Conservation (phyloP, 64 coral and sea anemone genomes). For the Porites australiensis region DNA sequence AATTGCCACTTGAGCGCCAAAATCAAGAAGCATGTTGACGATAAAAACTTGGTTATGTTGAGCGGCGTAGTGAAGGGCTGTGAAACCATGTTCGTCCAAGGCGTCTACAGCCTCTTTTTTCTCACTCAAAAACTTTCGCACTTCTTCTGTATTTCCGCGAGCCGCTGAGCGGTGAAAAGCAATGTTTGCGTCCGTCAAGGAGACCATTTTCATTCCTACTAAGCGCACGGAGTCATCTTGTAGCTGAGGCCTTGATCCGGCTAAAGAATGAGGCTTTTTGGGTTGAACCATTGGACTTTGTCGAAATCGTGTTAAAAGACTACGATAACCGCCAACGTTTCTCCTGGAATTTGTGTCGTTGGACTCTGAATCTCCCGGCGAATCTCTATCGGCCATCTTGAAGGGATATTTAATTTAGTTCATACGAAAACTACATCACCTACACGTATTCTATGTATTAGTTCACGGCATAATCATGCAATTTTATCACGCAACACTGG, state of each 20-base stretch:
- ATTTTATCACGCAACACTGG: not conserved
- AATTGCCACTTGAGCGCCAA: conserved; percentile 28
- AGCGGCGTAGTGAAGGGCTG: conserved; percentile 56
- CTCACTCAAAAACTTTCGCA: not conserved
- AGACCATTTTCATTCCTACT: conserved; percentile 20
- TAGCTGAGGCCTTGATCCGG: conserved; percentile 1
- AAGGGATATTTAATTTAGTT: not conserved
- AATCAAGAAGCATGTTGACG: conserved; percentile 51
- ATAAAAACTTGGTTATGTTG: conserved; percentile 46
- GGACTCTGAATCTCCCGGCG: not conserved
- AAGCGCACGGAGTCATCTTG: conserved; percentile 23
- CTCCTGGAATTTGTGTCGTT: not conserved
- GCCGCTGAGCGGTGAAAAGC: conserved; percentile 29
- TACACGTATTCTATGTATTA: no score
- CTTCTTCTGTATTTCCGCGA: conserved; percentile 32
- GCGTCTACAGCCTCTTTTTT: conserved; percentile 40
- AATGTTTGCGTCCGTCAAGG: conserved; percentile 11
- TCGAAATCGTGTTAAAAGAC: not conserved
- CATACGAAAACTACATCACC: not conserved
- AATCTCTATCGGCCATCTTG: not conserved
- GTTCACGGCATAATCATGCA: no score
- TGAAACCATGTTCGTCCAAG: conserved; percentile 45
- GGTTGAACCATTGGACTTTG: conserved; percentile 7
- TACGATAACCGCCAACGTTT: not conserved
- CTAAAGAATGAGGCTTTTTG: conserved; percentile 6